Conservation (phyloP, 2,888 invertebrate genomes). For the Meghimatium bilineatum region DNA sequence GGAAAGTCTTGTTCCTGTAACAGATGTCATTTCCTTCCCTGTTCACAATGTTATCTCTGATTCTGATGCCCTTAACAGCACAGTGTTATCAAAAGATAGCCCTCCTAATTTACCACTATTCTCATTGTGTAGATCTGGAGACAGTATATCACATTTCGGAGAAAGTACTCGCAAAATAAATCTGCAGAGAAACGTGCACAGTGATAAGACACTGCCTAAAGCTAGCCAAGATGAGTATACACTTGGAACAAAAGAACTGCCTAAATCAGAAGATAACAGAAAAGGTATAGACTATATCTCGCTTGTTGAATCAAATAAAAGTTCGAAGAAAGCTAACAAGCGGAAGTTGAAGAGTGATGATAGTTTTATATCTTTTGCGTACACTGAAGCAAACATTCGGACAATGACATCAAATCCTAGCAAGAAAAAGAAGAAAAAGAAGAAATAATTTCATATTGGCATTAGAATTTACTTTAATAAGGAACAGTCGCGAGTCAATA, state of each 20-base stretch:
- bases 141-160: not conserved
- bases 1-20: not conserved
- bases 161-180: not conserved
- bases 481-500: too few relatives aligned
- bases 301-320: constrained; percentile 5
- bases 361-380: constrained; percentile 45
- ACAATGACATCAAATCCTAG: constrained; percentile 50
- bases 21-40: not conserved
- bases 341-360: constrained; percentile 30
- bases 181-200: not conserved
- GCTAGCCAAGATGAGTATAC: not conserved
- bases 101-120: not conserved
- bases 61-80: not conserved
- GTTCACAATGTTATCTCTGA: not conserved
- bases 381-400: constrained; percentile 44
- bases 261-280: not conserved
- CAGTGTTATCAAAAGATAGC: not conserved
- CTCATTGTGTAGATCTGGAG: constrained; percentile 26
- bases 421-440: constrained; percentile 51
- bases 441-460: too few relatives aligned
- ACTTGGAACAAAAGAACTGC: not conserved
- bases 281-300: constrained; percentile 9
- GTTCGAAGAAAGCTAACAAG: constrained; percentile 26
- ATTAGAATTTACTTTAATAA: too few relatives aligned
- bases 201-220: not conserved